phyloP scores from a whole-genome alignment of 2,888 invertebrate genomes.

The Ichneumoninae sp. region DNA sequence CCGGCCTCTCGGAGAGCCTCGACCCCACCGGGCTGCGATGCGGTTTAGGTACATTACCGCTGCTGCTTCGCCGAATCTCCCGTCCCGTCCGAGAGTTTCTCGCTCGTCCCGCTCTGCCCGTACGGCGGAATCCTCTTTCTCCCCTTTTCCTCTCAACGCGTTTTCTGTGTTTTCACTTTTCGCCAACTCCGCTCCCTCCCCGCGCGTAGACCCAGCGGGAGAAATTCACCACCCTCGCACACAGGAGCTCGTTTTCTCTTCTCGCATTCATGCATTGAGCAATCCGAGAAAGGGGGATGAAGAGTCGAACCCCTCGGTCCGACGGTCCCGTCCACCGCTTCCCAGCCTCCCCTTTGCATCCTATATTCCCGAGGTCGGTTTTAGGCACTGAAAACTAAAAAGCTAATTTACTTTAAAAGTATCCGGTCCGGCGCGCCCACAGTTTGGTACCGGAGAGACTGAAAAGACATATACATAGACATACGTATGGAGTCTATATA shows the following conservation, averaged over 20 bases:
- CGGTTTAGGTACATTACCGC: conserved; percentile 66
- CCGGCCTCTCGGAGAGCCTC: conserved; percentile 6
- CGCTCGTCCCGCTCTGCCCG: not conserved
- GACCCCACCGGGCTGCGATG: conserved; percentile 31
- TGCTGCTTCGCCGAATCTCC: conserved; percentile 55
- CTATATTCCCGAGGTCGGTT: conserved; percentile 71
- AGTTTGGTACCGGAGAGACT: conserved; percentile 47
- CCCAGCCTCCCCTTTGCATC: conserved; percentile 48
- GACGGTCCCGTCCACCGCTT: conserved; percentile 30
- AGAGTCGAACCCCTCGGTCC: conserved; percentile 54
- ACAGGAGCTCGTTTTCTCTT: conserved; percentile 47
- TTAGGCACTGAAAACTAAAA: conserved; percentile 83
- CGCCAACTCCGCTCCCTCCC: conserved; percentile 18
- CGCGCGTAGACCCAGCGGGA: conserved; percentile 1
- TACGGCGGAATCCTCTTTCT: not conserved
- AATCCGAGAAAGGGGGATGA: conserved; percentile 31
- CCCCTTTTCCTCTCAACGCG: conserved; percentile 58
- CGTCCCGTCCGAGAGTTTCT: conserved; percentile 15
- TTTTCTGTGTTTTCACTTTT: conserved; percentile 67
- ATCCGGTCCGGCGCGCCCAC: conserved; percentile 73
- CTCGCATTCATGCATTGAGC: conserved; percentile 65
- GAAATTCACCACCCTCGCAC: conserved; percentile 24
- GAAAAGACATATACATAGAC: conserved; percentile 27
- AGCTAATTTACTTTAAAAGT: conserved; percentile 85
- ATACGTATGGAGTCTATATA: conserved; percentile 3